Base-by-base conservation (phyloP, 2,113 vertebrate species). In the Pampusana beccarii region DNA sequence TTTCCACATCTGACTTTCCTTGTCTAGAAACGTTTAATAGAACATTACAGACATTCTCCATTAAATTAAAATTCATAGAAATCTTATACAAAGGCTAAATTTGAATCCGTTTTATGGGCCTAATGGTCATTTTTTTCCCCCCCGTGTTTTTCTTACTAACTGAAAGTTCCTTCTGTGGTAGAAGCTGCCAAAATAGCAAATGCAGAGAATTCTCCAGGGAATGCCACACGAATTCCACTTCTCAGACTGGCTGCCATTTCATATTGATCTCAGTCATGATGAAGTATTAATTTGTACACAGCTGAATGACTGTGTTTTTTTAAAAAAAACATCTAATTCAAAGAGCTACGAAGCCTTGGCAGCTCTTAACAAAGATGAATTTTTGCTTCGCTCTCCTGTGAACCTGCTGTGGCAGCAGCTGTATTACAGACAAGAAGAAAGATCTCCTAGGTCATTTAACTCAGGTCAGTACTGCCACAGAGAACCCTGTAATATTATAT, bases 241-340 rank as follows among this genome's bases (percentile, higher is more conserved):
- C 96, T 95, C 77, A 79, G 83, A 72, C 91, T 85, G 86, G 65
- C 80, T 92, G 95, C 89, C 86, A 57, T 95, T 96, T 92, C 80
- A 58, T 95, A 96, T 87, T 92, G 96, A 96, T 97, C 94, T 87
- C 77, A 79, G 89, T 61, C 87, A 87, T 89, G 86, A 93, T 92
- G 94, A 95, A 96, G 86, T 95, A 97, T 95, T 94, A 96, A 95
- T 96, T 93, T 95, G 96, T 95, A 81, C 77, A 72, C 64, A 91
- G 91, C 53, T 92, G 89, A 97, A 93, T 69, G 83, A 64, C 36
- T 15, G 23, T 58, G 5, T 29, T 80, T 78, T 44, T 85, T 34
- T n/a, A n/a, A 4, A 44, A 56, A 66, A 62, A 61, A 38, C 61
- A 90, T n/a, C 50, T 88, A 86, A 88, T 95, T 95, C 57, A 91